These are phyloP conservation scores for Cephalopterus ornatus DNA, from an alignment of 2,113 vertebrate genomes.

Conservation along the genomic window DNA sequence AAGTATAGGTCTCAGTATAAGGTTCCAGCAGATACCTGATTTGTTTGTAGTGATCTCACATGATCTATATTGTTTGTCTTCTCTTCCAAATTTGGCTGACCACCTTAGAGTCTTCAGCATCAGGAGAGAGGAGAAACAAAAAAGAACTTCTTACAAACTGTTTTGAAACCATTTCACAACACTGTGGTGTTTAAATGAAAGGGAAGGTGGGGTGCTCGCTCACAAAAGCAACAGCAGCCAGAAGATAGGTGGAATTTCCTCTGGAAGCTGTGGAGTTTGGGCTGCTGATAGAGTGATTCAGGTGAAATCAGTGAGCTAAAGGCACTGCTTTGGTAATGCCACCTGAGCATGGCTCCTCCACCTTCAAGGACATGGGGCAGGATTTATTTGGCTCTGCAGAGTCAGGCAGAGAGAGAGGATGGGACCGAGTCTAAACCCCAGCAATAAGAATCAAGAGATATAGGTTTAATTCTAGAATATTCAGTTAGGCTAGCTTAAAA, in stretches of 20 bases:
- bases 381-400: not conserved
- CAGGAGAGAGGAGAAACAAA: not conserved
- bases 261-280: not conserved
- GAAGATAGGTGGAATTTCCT: not conserved
- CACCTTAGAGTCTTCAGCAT: not conserved
- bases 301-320: not conserved
- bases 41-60: not conserved
- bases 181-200: not conserved
- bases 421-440: not conserved
- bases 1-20: not conserved
- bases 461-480: not conserved
- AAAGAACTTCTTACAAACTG: not conserved
- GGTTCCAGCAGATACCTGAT: not conserved
- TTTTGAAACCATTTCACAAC: not conserved
- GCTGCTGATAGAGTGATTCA: not conserved
- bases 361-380: accelerated
- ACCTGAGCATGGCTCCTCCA: accelerated
- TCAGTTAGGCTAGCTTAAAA: not conserved
- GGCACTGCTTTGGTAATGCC: not conserved
- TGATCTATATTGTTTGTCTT: not conserved
- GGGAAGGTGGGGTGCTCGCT: not conserved
- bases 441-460: not conserved
- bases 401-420: not conserved
- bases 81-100: not conserved
- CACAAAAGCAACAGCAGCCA: not conserved